Conservation (phyloP, 2,797 vertebrate genomes). For the Kryptopterus vitreolus region DNA sequence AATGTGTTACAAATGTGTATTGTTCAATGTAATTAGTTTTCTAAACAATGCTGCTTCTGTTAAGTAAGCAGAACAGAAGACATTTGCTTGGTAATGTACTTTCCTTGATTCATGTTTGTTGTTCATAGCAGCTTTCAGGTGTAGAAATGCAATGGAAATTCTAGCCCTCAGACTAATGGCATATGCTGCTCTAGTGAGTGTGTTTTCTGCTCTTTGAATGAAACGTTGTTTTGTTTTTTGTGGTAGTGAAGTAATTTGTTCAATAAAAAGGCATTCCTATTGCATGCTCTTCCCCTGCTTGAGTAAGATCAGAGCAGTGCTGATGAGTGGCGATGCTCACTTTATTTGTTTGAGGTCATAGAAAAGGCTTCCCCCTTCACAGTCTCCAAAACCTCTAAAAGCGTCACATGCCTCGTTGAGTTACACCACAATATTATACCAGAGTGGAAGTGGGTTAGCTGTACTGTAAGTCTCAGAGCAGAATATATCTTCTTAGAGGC, state of each 20-base stretch:
- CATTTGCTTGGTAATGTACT: not conserved
- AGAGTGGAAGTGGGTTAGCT: not conserved
- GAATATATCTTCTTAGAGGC: not conserved
- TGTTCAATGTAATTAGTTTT: not conserved
- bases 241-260: not conserved
- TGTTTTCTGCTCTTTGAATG: not conserved
- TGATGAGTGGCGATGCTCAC: not conserved
- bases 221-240: not conserved
- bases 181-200: not conserved
- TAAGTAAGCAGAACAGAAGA: not conserved
- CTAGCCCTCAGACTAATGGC: not conserved
- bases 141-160: not conserved
- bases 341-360: not conserved
- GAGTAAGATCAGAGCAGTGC: not conserved
- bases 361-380: not conserved
- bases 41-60: not conserved
- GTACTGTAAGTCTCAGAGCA: not conserved
- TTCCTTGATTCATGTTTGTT: not conserved
- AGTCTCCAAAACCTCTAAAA: not conserved
- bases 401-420: not conserved
- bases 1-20: not conserved
- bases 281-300: not conserved
- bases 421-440: not conserved
- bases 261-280: not conserved
- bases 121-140: slow-evolving; percentile 7